phyloP scores from a whole-genome alignment of 1,140 invertebrate genomes.

The Mylabris phalerata region DNA sequence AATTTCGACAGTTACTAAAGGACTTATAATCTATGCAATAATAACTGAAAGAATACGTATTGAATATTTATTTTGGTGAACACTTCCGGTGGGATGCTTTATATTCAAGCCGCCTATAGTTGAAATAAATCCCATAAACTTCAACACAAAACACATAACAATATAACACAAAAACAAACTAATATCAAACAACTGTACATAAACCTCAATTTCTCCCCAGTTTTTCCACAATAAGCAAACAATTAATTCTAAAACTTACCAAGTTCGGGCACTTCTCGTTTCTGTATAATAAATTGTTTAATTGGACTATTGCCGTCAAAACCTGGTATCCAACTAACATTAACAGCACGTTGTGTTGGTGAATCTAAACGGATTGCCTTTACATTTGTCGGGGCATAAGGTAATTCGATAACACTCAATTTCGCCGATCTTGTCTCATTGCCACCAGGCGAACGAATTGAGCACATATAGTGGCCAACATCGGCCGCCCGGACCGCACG shows the following conservation, averaged over 20 bases:
- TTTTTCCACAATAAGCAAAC: neutral
- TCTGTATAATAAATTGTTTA: constrained; percentile 88
- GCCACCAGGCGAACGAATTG: constrained; percentile 79
- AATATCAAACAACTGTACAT: too few species aligned
- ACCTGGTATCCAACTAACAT: constrained; percentile 88
- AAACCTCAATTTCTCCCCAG: too few species aligned
- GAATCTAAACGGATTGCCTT: constrained; percentile 61
- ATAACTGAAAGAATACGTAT: too few species aligned
- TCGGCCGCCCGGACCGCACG: constrained; percentile 73
- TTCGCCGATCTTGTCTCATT: constrained; percentile 82
- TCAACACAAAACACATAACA: too few species aligned
- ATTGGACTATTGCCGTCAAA: constrained; percentile 97
- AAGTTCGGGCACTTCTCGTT: constrained; percentile 76
- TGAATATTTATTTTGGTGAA: too few species aligned
- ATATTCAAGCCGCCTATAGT: too few species aligned
- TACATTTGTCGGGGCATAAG: constrained; percentile 84
- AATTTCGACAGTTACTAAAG: too few species aligned
- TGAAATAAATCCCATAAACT: too few species aligned
- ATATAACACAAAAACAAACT: too few species aligned
- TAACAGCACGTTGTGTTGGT: constrained; percentile 62
- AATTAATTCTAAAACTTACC: constrained; percentile 48
- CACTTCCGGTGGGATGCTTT: too few species aligned
- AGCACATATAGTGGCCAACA: constrained; percentile 74
- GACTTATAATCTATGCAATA: too few species aligned
- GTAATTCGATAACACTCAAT: constrained; percentile 87